Percentiles rank a stretch among this genome's conserved stretches.
These are phyloP conservation scores for Patella ulyssiponensis DNA, from an alignment of 2,888 invertebrate genomes.

Conservation along the genomic window DNA sequence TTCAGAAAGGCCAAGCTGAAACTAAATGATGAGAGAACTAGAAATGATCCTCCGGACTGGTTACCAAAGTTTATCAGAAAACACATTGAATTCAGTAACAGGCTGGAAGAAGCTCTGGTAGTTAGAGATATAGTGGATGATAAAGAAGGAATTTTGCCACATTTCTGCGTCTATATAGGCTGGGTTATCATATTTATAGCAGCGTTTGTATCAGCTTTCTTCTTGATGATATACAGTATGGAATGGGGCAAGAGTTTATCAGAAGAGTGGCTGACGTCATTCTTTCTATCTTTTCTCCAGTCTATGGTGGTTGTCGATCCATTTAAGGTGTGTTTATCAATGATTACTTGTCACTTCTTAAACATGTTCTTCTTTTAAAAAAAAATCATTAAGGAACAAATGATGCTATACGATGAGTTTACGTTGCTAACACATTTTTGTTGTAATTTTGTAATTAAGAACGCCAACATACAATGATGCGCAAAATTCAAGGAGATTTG, in stretches of 20 bases:
- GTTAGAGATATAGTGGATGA: constrained; percentile 22
- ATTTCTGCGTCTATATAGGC: constrained; percentile 45
- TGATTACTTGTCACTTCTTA: no score
- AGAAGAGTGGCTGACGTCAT: constrained; percentile 67
- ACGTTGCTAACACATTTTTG: no score
- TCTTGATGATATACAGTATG: constrained; percentile 69
- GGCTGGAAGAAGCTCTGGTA: constrained; percentile 13
- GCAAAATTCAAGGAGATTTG: no score
- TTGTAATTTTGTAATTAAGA: no score
- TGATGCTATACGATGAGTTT: no score
- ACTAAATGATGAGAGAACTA: background rate
- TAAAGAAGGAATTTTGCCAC: constrained; percentile 35
- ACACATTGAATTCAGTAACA: constrained; percentile 15
- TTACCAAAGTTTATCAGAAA: constrained; percentile 15
- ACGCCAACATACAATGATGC: no score
- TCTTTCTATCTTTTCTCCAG: constrained; percentile 60
- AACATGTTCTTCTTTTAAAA: background rate
- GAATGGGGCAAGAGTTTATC: constrained; percentile 69
- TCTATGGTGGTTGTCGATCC: constrained; percentile 65
- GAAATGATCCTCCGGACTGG: constrained; percentile 12
- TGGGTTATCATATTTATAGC: constrained; percentile 44
- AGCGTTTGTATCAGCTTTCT: constrained; percentile 56
- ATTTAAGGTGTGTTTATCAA: constrained; percentile 52
- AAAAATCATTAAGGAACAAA: no score
- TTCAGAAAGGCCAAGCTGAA: constrained; percentile 19